Conservation (phyloP, 2,797 vertebrate species). For the Acropternis orthonyx region DNA sequence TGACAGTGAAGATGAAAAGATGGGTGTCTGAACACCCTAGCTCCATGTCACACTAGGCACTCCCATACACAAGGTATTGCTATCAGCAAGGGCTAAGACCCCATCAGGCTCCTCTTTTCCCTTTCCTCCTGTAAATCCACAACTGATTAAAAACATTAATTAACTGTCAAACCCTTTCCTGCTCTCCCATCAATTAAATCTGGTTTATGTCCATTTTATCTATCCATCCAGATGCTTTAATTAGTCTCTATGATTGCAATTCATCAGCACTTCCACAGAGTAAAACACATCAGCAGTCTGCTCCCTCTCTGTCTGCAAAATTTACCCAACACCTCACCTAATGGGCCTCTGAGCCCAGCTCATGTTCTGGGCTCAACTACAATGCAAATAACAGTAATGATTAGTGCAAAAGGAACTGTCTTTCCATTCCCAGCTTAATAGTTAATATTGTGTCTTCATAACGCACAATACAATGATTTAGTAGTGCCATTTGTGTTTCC, state of each 20-base stretch:
- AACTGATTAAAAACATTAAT: slow-evolving; percentile 66
- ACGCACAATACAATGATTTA: neutral
- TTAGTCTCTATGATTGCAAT: slow-evolving; percentile 62
- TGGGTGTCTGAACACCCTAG: neutral
- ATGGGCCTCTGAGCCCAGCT: neutral
- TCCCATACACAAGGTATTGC: neutral
- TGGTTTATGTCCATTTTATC: slow-evolving; percentile 71
- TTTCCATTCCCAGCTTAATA: neutral
- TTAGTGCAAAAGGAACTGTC: neutral
- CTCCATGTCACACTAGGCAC: neutral
- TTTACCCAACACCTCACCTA: slow-evolving; percentile 1
- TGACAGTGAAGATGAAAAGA: neutral
- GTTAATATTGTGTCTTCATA: neutral
- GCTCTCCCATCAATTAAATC: slow-evolving; percentile 57
- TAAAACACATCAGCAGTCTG: slow-evolving; percentile 40
- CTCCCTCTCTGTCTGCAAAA: neutral
- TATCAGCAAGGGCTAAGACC: slow-evolving; percentile 31
- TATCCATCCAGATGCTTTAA: slow-evolving; percentile 67
- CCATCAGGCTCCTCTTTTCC: slow-evolving; percentile 23
- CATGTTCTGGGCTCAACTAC: neutral
- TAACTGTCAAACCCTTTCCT: slow-evolving; percentile 55
- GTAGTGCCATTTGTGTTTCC: neutral
- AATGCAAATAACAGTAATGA: neutral
- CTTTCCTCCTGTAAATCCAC: slow-evolving; percentile 57
- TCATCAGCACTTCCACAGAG: slow-evolving; percentile 46